Evolutionary conservation across 2,888 invertebrate genomes (phyloP).

Genomic region (Eutolmus rufibarbis): DNA sequence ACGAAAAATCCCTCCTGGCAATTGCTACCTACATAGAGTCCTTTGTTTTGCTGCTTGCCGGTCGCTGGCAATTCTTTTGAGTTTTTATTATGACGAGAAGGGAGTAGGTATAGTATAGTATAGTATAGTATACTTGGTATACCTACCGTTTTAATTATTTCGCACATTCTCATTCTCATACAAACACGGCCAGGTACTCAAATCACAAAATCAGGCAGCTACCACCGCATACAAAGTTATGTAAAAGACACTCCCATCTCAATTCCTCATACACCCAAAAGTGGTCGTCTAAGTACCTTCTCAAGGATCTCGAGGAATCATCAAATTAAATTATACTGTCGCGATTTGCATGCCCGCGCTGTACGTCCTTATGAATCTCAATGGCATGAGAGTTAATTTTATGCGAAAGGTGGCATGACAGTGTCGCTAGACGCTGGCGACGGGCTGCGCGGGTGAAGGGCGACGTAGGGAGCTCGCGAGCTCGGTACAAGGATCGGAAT

Average conservation of each 20-base stretch:
- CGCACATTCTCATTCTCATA: not conserved
- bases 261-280: constrained; percentile 20
- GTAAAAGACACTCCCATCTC: constrained; percentile 10
- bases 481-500: not conserved
- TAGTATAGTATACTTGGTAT: no score
- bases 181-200: not conserved
- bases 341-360: constrained; percentile 27
- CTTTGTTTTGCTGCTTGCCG: not conserved
- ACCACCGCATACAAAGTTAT: constrained; percentile 4
- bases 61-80: not conserved
- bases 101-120: not conserved
- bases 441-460: not conserved
- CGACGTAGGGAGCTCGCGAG: not conserved
- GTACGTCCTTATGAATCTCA: constrained; percentile 25
- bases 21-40: not conserved
- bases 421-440: not conserved
- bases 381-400: constrained; percentile 35
- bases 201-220: constrained; percentile 2
- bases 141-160: not conserved
- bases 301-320: constrained; percentile 23
- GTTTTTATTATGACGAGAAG: not conserved
- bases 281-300: constrained; percentile 30
- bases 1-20: not conserved
- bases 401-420: constrained; percentile 18
- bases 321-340: constrained; percentile 29